Evolutionary conservation across 1,140 invertebrate species (phyloP), one percentile per base, ranked within the genome.

Genomic region (Asbolus verrucosus): DNA sequence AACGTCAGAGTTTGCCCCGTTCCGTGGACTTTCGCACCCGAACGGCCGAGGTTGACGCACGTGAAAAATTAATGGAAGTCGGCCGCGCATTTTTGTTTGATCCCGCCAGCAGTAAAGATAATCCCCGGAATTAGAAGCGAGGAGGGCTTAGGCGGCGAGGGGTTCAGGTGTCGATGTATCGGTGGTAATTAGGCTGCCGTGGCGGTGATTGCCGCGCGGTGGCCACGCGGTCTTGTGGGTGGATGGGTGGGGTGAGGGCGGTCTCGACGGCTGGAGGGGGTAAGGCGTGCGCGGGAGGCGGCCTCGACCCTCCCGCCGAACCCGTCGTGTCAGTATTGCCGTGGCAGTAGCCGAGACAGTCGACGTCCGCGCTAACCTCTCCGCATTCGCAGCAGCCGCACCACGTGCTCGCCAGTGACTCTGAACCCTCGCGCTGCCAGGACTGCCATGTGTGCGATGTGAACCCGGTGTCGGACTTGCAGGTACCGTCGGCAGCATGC

Each of bases 281-380:
- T 72, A 79, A 77, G 78, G 79, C 78, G 79, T 78, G 77, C 79
- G 77, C 77, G 72, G 68, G 73, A 75, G 78, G 77, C 77, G 77
- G 78, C 76, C 76, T 68, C 71, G 73, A 70, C 70, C 75, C 77
- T 78, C 76, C 76, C 70, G 76, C 71, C 43, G 27, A 60, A 18
- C 38, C 66, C 54, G 62, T 15, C 67, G 63, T 38, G 60, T 73
- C 70, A 73, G 75, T 75, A 73, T 68, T 63, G 69, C 68, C 66
- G 62, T 41, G 60, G 62, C 19, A 67, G 39, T 54, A 19, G 46
- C 24, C 39, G 43, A 33, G 41, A 13, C 15, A 8, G 15, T 62
- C 6, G 13, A 13, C 19, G 43, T 39, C 30, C 6, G 18, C 24
- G 50, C 66, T n/a, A n/a, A 54, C 46, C 43, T 24, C 13, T 41